Evolutionary conservation across 2,113 vertebrate species (phyloP).

Genomic region (Leptobrachium ailaonicum): DNA sequence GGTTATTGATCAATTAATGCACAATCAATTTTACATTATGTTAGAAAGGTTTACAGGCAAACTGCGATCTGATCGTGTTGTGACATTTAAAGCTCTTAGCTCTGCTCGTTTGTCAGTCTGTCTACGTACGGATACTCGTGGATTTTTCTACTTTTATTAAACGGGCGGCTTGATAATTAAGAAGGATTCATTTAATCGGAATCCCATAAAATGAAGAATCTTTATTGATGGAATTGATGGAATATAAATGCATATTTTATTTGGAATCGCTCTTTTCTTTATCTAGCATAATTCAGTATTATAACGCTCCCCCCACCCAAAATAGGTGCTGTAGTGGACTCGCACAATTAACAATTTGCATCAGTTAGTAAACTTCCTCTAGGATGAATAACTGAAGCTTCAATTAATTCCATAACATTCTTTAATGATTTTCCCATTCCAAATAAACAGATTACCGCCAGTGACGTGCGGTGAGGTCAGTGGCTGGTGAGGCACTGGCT

Average conservation of each 20-base stretch:
- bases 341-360: no score
- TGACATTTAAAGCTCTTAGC: slow-evolving; percentile 40
- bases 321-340: no score
- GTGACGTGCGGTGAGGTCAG: no score
- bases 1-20: slow-evolving; percentile 64
- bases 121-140: not conserved
- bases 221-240: slow-evolving; percentile 1
- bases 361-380: no score
- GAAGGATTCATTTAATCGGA: not conserved
- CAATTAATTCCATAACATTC: no score
- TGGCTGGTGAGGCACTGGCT: no score
- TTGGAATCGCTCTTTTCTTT: no score
- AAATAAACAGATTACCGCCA: no score
- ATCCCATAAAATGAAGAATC: slow-evolving; percentile 11
- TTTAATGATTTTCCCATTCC: no score
- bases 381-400: no score
- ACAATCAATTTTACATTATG: slow-evolving; percentile 55
- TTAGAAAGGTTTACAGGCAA: slow-evolving; percentile 56
- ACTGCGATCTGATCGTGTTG: slow-evolving; percentile 43
- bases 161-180: slow-evolving; percentile 35
- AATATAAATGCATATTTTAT: not conserved
- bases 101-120: slow-evolving; percentile 29
- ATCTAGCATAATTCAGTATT: no score
- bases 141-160: not conserved
- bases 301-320: no score